Conservation (phyloP, 2,888 invertebrate species). For the Choreutis nemorana region DNA sequence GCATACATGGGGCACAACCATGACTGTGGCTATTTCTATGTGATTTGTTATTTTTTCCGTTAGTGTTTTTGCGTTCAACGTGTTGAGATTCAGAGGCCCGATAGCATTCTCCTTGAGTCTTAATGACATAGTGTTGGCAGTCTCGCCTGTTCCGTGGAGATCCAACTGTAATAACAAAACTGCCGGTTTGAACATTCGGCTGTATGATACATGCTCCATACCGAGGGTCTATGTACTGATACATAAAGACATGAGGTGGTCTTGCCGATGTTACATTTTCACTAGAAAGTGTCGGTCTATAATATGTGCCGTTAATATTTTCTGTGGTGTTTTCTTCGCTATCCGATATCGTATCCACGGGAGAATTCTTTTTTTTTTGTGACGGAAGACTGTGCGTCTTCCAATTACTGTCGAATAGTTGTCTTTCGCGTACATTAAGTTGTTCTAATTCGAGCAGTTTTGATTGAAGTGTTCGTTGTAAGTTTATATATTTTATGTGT, state of each 20-base stretch:
- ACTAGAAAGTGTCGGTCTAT: slow-evolving; percentile 81
- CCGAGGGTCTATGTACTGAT: slow-evolving; percentile 76
- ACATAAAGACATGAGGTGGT: slow-evolving; percentile 63
- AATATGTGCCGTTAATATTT: slow-evolving; percentile 68
- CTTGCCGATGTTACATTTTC: slow-evolving; percentile 73
- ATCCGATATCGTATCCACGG: slow-evolving; percentile 47
- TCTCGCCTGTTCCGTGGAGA: slow-evolving; percentile 72
- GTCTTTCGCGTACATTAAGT: slow-evolving; percentile 80
- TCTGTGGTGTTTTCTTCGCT: slow-evolving; percentile 51
- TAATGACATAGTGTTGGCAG: slow-evolving; percentile 75
- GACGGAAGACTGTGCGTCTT: slow-evolving; percentile 90
- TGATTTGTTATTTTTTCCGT: slow-evolving; percentile 37
- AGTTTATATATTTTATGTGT: slow-evolving; percentile 90
- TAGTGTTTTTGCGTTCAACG: slow-evolving; percentile 25
- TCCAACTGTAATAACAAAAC: slow-evolving; percentile 76
- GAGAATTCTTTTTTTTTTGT: slow-evolving; percentile 77
- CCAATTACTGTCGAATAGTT: slow-evolving; percentile 86
- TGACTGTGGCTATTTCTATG: slow-evolving; percentile 58
- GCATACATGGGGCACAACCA: slow-evolving; percentile 77
- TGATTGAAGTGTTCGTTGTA: slow-evolving; percentile 83
- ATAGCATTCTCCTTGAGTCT: slow-evolving; percentile 38
- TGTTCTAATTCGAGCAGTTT: slow-evolving; percentile 88
- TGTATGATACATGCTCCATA: slow-evolving; percentile 75
- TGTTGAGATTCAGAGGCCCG: slow-evolving; percentile 30
- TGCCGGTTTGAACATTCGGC: slow-evolving; percentile 70